Base-by-base conservation (phyloP, 1,140 invertebrate species). In the Drosophila pruinosa region DNA sequence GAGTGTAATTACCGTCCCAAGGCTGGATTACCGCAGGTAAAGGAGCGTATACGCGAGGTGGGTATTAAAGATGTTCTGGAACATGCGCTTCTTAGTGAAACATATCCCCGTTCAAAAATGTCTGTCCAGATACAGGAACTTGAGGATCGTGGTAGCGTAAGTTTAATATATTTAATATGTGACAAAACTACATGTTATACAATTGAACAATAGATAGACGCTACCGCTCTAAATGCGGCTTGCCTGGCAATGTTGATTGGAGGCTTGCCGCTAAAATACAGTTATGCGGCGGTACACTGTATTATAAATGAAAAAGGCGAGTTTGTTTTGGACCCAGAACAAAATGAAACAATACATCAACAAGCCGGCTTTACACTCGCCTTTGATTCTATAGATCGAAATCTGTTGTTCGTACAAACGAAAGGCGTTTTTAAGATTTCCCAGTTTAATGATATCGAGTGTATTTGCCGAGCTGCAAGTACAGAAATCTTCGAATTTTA, bases 51-150 rank as follows among this genome's bases (percentile, higher is more conserved):
- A 17, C 93, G 94, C 57, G 97, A 98, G 92, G 93, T 93, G 53
- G 93, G 95, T 15, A 94, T 98, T 53, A 93, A 92, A 80, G 95
- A 95, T 79, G 95, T 95, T 2, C 96, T 95, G 91, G 95, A 97
- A 90, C 92, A 94, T 22, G 94, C 94, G 0, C 89, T 98, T 38
- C 80, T 96, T 2, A 92, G 94, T 0, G 92, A 93, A 50, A 88
- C 96, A 14, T 95, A 97, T 92, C 97, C 97, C 3, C 92, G 96
- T 26, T 94, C 96, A 4, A 93, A 94, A 15, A 94, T 98, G 67
- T 94, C 93, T 6, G 92, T 98, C 12, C 95, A 95, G 71, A 81
- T 98, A 59, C 97, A 98, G 92, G 97, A 98, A 92, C 92, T 98
- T 75, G 95, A 98, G 92, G 94, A 97, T 92, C 94, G 92, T 89